Evolutionary conservation across 2,888 invertebrate genomes (phyloP).

Genomic region (Deroplatys truncata): DNA sequence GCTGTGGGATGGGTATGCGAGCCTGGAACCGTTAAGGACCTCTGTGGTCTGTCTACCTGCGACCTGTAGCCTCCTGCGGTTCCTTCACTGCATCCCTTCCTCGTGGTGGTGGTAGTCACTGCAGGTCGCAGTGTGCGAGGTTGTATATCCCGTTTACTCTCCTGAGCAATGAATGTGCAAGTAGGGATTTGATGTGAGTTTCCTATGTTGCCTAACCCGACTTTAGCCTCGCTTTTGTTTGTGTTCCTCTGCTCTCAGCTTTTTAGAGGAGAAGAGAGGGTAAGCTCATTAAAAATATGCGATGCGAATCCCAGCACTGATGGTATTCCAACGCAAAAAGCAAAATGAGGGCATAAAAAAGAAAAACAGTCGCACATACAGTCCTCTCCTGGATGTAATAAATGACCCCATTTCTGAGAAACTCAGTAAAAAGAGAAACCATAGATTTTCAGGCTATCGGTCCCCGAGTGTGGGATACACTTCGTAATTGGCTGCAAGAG

Average conservation of each 20-base stretch:
- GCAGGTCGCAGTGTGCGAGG: too few relatives aligned
- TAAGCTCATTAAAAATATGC: background rate
- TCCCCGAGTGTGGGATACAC: background rate
- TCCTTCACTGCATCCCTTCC: too few relatives aligned
- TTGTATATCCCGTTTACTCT: too few relatives aligned
- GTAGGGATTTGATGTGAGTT: too few relatives aligned
- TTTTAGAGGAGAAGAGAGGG: background rate
- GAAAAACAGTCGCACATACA: background rate
- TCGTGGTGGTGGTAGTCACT: too few relatives aligned
- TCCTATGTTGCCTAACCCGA: background rate
- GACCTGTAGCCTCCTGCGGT: too few relatives aligned
- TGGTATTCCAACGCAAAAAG: background rate
- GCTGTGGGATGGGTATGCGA: too few relatives aligned
- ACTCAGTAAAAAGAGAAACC: too few relatives aligned
- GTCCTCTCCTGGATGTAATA: background rate
- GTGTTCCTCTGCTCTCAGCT: background rate
- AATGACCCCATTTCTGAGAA: background rate
- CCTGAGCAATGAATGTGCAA: too few relatives aligned
- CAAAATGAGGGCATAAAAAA: background rate
- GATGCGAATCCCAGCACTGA: background rate
- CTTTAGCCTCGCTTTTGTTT: background rate
- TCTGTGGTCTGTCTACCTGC: too few relatives aligned
- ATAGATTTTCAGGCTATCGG: background rate
- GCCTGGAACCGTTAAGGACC: too few relatives aligned
- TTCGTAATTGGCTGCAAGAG: background rate